phyloP scores from a whole-genome alignment of 2,888 invertebrate species.

The Ectemnius cavifrons region DNA sequence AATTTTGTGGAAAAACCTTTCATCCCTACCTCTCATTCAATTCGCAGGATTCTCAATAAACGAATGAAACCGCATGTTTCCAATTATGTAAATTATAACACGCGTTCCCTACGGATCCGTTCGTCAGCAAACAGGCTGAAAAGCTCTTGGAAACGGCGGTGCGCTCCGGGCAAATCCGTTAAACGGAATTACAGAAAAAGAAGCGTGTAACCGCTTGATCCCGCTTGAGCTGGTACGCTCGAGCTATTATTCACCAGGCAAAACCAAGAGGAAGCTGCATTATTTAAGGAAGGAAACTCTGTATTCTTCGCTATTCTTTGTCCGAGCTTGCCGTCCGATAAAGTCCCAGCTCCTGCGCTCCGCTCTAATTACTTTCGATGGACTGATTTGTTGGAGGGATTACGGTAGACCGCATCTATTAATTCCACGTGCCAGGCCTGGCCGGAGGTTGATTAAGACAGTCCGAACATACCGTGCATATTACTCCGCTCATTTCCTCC shows the following conservation, averaged over 20 bases:
- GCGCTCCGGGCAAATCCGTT: neutral
- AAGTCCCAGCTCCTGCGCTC: conserved; percentile 24
- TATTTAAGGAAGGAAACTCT: neutral
- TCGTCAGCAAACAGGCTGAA: too few species aligned
- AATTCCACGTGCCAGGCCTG: conserved; percentile 19
- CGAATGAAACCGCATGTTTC: too few species aligned
- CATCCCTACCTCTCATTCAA: too few species aligned
- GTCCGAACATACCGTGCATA: conserved; percentile 1
- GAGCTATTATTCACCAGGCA: conserved; percentile 1
- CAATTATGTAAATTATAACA: too few species aligned
- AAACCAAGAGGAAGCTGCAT: neutral
- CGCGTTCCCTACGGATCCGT: too few species aligned
- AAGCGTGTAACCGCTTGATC: neutral
- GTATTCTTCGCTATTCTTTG: neutral
- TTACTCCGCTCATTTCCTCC: conserved; percentile 8
- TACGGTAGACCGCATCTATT: conserved; percentile 29
- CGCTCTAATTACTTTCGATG: conserved; percentile 34
- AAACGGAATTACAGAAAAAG: conserved; percentile 4
- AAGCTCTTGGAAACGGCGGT: too few species aligned
- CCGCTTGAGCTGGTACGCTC: neutral
- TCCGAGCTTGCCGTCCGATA: conserved; percentile 2
- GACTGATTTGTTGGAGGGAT: conserved; percentile 43
- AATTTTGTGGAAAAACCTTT: too few species aligned
- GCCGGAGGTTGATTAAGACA: conserved; percentile 32
- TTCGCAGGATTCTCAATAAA: too few species aligned